Evolutionary conservation across 2,113 vertebrate genomes (phyloP).

Genomic region (Poeciliopsis retropinna): DNA sequence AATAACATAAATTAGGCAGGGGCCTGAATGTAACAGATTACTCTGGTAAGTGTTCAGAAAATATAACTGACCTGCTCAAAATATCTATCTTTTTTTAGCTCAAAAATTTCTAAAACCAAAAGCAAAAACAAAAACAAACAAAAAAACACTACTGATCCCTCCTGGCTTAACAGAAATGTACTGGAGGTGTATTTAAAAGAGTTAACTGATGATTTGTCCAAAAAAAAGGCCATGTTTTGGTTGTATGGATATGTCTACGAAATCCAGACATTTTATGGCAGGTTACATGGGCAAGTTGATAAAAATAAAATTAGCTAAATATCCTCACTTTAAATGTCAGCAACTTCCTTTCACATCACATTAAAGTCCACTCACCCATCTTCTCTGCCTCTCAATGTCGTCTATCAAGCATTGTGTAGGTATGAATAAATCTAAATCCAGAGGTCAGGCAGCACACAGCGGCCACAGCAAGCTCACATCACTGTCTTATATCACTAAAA

Average conservation of each 20-base stretch:
- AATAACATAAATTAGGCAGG: constrained; percentile 1
- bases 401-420: constrained; percentile 1
- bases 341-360: neutral
- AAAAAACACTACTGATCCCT: neutral
- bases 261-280: constrained; percentile 31
- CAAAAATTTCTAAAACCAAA: neutral
- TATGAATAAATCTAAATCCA: constrained; percentile 2
- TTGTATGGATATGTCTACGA: constrained; percentile 13
- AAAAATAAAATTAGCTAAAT: neutral
- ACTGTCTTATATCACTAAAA: neutral
- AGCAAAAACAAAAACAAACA: neutral
- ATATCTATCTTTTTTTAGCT: neutral
- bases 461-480: constrained; percentile 13
- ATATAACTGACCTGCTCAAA: neutral
- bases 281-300: constrained; percentile 6
- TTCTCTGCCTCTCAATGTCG: constrained; percentile 34
- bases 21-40: neutral
- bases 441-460: constrained; percentile 3
- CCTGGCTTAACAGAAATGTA: neutral
- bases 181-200: neutral
- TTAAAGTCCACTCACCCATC: neutral
- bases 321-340: neutral
- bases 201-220: constrained; percentile 25
- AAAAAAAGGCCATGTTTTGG: constrained; percentile 38
- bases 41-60: neutral